Evolutionary conservation across 2,797 vertebrate species (phyloP).

Genomic region (Oreonectes daqikongensis): DNA sequence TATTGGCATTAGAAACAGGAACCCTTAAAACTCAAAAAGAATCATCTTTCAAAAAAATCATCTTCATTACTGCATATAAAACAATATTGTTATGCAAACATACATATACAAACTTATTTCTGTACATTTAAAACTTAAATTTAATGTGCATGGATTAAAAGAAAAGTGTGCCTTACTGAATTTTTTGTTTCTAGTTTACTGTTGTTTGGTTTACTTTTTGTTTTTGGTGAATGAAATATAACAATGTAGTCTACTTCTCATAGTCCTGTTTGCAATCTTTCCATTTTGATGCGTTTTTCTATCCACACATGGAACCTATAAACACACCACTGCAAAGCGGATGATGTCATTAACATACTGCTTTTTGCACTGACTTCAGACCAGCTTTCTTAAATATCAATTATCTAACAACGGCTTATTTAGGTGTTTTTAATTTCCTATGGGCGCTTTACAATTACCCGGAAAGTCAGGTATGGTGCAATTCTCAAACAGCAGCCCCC

Average conservation of each 20-base stretch:
- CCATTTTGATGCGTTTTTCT: neutral
- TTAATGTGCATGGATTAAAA: neutral
- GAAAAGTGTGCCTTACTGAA: neutral
- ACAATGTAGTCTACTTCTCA: slow-evolving; percentile 20
- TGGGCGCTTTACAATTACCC: neutral
- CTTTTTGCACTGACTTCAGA: neutral
- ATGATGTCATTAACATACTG: slow-evolving; percentile 6
- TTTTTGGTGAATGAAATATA: slow-evolving; percentile 12
- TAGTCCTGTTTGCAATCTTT: slow-evolving; percentile 14
- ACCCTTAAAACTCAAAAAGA: neutral
- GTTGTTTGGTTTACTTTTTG: neutral
- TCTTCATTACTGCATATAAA: neutral
- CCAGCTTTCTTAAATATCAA: slow-evolving; percentile 31
- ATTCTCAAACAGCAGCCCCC: neutral
- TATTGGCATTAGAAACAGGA: neutral
- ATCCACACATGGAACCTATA: slow-evolving; percentile 15
- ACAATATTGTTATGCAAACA: neutral
- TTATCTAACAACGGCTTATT: slow-evolving; percentile 14
- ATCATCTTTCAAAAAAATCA: neutral
- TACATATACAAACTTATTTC: neutral
- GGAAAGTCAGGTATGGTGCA: neutral
- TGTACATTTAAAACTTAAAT: neutral
- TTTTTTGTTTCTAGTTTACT: neutral
- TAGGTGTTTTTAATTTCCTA: slow-evolving; percentile 22
- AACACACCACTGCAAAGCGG: neutral